A percentile compares a stretch with the other conserved stretches of the same genome.
These are phyloP conservation scores for Zaprionus taronus DNA, from an alignment of 1,140 invertebrate species.

Conservation along the genomic window DNA sequence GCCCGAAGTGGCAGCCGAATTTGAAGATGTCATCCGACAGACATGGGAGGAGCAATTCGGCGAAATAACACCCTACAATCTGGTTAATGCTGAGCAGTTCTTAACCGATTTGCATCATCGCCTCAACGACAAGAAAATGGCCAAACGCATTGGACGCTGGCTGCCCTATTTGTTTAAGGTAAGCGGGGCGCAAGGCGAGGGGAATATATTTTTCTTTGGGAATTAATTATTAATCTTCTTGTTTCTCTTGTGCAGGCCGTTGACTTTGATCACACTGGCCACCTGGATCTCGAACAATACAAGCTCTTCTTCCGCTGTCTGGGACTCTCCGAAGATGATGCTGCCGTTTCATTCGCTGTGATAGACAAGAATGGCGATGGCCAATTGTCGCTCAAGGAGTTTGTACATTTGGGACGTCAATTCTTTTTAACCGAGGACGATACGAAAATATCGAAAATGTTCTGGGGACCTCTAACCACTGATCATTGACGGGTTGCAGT, in stretches of 20 bases:
- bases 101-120: conserved; percentile 92
- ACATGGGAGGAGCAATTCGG: conserved; percentile 94
- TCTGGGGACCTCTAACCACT: conserved; percentile 90
- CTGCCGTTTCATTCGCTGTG: conserved; percentile 89
- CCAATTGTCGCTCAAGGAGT: conserved; percentile 90
- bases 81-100: conserved; percentile 92
- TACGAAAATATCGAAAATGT: conserved; percentile 90
- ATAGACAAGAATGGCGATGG: conserved; percentile 92
- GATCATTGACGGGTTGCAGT: conserved; percentile 82
- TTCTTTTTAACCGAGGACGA: conserved; percentile 92
- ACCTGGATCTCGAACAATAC: conserved; percentile 92
- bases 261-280: conserved; percentile 91
- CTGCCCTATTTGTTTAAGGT: conserved; percentile 92
- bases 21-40: conserved; percentile 88
- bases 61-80: conserved; percentile 91
- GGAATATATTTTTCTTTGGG: no score
- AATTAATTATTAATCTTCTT: not conserved
- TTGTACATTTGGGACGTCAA: conserved; percentile 91
- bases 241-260: conserved; percentile 87
- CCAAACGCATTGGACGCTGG: conserved; percentile 90
- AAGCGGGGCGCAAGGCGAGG: conserved; percentile 48
- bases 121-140: conserved; percentile 89
- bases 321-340: conserved; percentile 89
- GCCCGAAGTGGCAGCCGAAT: conserved; percentile 87
- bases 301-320: conserved; percentile 92